These are phyloP conservation scores for Kradibia gibbosae DNA, from an alignment of 1,140 invertebrate genomes.

Conservation along the genomic window DNA sequence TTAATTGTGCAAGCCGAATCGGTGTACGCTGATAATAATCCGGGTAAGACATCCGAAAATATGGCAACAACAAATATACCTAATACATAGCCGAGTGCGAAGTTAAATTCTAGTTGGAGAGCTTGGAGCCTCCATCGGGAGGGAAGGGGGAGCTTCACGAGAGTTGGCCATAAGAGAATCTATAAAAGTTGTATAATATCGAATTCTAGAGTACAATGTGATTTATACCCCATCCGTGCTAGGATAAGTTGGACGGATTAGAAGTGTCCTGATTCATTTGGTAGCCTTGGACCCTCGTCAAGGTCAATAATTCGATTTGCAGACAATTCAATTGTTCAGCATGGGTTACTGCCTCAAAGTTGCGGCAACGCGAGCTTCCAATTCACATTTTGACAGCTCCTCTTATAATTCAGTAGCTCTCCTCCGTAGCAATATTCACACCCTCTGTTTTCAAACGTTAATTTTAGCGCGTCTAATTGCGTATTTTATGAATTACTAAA, in stretches of 20 bases:
- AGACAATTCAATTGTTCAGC: background rate
- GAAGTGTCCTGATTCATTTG: background rate
- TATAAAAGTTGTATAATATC: background rate
- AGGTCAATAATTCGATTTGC: conserved; percentile 52
- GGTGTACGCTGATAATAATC: too few relatives aligned
- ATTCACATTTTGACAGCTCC: background rate
- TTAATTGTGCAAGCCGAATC: too few relatives aligned
- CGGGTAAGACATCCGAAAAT: too few relatives aligned
- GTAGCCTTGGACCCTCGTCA: conserved; percentile 29
- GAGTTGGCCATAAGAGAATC: too few relatives aligned
- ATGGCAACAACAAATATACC: too few relatives aligned
- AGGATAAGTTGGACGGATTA: conserved; percentile 5
- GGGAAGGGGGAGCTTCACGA: too few relatives aligned
- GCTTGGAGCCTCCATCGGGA: too few relatives aligned
- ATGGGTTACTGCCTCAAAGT: background rate
- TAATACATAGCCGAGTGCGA: too few relatives aligned
- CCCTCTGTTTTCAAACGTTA: background rate
- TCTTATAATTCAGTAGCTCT: background rate
- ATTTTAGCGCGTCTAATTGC: background rate
- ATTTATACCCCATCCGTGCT: background rate
- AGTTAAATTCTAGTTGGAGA: too few relatives aligned
- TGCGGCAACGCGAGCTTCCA: background rate
- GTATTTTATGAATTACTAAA: background rate
- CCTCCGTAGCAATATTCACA: background rate
- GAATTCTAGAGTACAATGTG: background rate